Conservation (phyloP, 2,797 vertebrate species). For the Euthynnus affinis region DNA sequence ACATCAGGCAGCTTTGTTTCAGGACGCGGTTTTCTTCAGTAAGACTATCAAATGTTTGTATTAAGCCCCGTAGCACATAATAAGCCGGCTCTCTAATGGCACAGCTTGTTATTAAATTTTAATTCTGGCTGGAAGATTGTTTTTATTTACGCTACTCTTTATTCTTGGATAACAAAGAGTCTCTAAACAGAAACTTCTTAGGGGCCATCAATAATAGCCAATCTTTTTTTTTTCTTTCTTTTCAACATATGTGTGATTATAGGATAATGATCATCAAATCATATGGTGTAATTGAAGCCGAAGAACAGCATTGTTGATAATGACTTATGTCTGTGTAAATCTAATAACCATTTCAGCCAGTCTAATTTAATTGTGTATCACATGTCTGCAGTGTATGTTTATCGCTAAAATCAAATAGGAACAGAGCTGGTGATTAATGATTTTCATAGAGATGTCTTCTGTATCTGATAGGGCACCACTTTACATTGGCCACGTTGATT, state of each 20-base stretch:
- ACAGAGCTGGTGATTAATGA: conserved; percentile 50
- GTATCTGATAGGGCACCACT: conserved; percentile 56
- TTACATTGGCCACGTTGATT: conserved; percentile 61
- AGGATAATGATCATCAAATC: conserved; percentile 68
- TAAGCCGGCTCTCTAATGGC: conserved; percentile 63
- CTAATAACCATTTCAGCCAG: conserved; percentile 67
- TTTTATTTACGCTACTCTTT: conserved; percentile 69
- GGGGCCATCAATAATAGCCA: conserved; percentile 23
- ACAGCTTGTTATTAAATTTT: conserved; percentile 67
- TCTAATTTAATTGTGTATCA: conserved; percentile 66
- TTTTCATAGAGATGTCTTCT: conserved; percentile 52
- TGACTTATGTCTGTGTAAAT: conserved; percentile 55
- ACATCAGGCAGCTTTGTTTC: conserved; percentile 79
- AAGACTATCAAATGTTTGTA: conserved; percentile 75
- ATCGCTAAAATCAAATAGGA: conserved; percentile 62
- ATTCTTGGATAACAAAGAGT: conserved; percentile 66
- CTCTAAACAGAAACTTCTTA: conserved; percentile 56
- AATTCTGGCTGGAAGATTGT: conserved; percentile 68
- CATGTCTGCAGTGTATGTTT: conserved; percentile 59
- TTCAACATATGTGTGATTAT: conserved; percentile 54
- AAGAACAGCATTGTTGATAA: conserved; percentile 54
- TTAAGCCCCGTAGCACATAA: conserved; percentile 72
- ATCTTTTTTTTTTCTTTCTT: conserved; percentile 19
- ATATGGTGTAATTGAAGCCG: conserved; percentile 62
- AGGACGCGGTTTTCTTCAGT: conserved; percentile 64